Evolutionary conservation across 2,113 vertebrate species (phyloP).

Genomic region (Eclectus roratus): DNA sequence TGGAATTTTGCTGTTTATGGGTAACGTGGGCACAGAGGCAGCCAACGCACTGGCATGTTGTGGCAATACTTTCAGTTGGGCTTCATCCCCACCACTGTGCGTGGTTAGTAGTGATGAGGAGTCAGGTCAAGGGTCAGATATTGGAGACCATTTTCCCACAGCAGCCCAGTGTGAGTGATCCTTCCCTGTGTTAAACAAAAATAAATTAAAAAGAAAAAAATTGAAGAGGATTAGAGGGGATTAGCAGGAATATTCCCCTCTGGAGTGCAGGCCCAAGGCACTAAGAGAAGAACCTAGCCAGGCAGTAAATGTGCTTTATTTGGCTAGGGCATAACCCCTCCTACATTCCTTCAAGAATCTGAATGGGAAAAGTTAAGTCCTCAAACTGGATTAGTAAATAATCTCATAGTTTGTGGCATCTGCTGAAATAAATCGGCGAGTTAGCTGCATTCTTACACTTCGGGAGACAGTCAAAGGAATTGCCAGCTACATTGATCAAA

Average conservation of each 20-base stretch:
- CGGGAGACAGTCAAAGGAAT: constrained; percentile 48
- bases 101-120: constrained; percentile 60
- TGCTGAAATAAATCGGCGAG: constrained; percentile 72
- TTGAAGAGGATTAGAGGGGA: constrained; percentile 80
- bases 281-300: constrained; percentile 76
- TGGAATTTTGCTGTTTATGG: background rate
- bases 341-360: constrained; percentile 81
- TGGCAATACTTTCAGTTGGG: background rate
- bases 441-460: constrained; percentile 72
- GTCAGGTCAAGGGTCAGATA: constrained; percentile 87
- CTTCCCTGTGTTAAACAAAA: constrained; percentile 74
- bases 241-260: constrained; percentile 81
- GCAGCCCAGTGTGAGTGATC: constrained; percentile 74
- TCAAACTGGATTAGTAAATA: constrained; percentile 85
- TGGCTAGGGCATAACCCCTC: constrained; percentile 78
- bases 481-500: constrained; percentile 69
- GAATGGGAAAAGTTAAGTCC: constrained; percentile 81
- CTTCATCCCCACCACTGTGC: background rate
- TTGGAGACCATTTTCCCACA: constrained; percentile 84
- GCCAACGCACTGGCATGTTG: background rate
- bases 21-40: background rate
- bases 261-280: constrained; percentile 72
- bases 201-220: constrained; percentile 42
- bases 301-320: constrained; percentile 85
- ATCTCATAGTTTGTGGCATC: constrained; percentile 81